Conservation (phyloP, 2,113 vertebrate genomes). For the Nesogale talazaci region DNA sequence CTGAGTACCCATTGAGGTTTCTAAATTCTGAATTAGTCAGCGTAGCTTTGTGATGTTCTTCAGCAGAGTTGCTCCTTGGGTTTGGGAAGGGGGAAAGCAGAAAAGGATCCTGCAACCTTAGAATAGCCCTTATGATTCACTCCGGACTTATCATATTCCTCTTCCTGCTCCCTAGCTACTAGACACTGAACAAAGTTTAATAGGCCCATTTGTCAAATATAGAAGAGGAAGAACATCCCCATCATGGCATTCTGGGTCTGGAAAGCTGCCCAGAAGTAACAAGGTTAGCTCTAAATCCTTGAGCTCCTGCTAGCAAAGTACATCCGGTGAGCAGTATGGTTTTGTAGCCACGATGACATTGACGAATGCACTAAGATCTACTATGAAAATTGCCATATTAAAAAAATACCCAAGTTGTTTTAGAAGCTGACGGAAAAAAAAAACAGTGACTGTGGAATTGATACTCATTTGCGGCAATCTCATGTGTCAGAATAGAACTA, state of each 20-base stretch:
- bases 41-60: slow-evolving; percentile 60
- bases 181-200: slow-evolving; percentile 36
- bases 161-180: slow-evolving; percentile 51
- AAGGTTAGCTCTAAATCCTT: slow-evolving; percentile 20
- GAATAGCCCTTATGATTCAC: slow-evolving; percentile 70
- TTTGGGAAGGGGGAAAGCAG: slow-evolving; percentile 55
- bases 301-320: background rate
- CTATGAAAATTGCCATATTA: background rate
- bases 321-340: background rate
- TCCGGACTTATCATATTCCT: slow-evolving; percentile 3
- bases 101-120: slow-evolving; percentile 38
- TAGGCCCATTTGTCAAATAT: slow-evolving; percentile 53
- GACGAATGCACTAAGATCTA: background rate
- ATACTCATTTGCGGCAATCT: background rate
- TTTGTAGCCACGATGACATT: background rate
- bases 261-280: slow-evolving; percentile 25
- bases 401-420: slow-evolving; percentile 13
- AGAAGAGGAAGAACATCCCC: slow-evolving; percentile 44
- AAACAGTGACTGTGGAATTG: background rate
- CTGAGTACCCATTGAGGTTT: slow-evolving; percentile 43
- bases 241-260: slow-evolving; percentile 29
- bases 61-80: slow-evolving; percentile 48
- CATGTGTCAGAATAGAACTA: background rate
- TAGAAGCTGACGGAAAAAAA: background rate
- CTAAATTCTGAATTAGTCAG: slow-evolving; percentile 66